Percentiles rank a stretch among this genome's conserved stretches.
Evolutionary conservation across 2,888 invertebrate species (phyloP).

Genomic region (Chalcosyrphus nemorum): DNA sequence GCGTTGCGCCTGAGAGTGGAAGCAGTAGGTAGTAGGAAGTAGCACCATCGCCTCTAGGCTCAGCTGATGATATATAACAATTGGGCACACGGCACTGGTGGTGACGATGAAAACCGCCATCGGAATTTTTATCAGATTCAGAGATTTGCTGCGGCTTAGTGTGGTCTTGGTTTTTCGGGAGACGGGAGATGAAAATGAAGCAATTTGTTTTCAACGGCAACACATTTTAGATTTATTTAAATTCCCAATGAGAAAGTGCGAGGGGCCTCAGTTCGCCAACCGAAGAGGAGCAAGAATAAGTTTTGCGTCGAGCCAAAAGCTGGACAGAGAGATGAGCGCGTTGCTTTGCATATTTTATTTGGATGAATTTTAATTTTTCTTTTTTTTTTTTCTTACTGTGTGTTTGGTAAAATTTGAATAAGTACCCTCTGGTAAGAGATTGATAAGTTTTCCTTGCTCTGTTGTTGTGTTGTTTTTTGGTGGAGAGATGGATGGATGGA

Average conservation of each 20-base stretch:
- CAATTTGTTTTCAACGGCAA: constrained; percentile 63
- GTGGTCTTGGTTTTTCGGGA: background rate
- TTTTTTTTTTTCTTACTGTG: constrained; percentile 17
- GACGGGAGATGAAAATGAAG: constrained; percentile 1
- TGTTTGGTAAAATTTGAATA: constrained; percentile 53
- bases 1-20: constrained; percentile 32
- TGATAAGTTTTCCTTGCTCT: constrained; percentile 53
- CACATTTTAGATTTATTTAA: constrained; percentile 65
- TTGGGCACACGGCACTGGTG: background rate
- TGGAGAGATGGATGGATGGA: background rate
- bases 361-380: constrained; percentile 58
- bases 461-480: background rate
- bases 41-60: constrained; percentile 38
- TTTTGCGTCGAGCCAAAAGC: background rate
- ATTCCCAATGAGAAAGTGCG: constrained; percentile 32
- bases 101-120: constrained; percentile 38
- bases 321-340: constrained; percentile 33
- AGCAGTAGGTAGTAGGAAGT: background rate
- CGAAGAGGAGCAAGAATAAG: background rate
- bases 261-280: background rate
- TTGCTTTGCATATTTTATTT: constrained; percentile 64
- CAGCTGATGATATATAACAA: constrained; percentile 42
- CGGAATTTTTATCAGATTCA: constrained; percentile 47
- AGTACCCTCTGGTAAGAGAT: constrained; percentile 51
- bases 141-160: constrained; percentile 43